phyloP scores from a whole-genome alignment of 2,888 invertebrate genomes.

The Metacarcinus magister region DNA sequence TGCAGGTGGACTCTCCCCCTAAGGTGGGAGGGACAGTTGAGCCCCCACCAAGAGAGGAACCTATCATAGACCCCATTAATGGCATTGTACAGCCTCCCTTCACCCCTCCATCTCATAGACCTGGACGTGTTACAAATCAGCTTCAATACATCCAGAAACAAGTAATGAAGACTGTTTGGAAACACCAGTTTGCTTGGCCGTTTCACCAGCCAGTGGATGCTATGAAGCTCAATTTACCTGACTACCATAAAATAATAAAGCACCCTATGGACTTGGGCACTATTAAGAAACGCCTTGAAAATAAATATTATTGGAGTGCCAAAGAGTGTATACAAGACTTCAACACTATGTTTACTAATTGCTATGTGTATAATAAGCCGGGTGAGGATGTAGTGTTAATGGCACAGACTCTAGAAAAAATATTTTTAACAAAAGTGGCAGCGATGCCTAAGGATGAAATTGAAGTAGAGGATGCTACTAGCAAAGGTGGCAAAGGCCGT shows the following conservation, averaged over 20 bases:
- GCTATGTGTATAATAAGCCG: constrained; percentile 98
- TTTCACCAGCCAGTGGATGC: constrained; percentile 99
- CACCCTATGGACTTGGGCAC: constrained; percentile 99
- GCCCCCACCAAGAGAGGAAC: constrained; percentile 82
- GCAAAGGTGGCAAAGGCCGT: constrained; percentile 86
- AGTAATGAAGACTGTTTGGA: constrained; percentile 98
- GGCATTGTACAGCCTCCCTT: constrained; percentile 91
- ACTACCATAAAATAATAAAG: constrained; percentile 98
- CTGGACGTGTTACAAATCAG: constrained; percentile 97
- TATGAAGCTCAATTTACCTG: constrained; percentile 96
- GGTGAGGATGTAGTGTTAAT: constrained; percentile 99
- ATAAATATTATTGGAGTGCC: constrained; percentile 96
- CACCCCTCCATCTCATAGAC: constrained; percentile 92
- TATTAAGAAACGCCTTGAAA: constrained; percentile 97
- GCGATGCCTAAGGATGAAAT: constrained; percentile 98
- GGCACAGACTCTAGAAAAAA: constrained; percentile 97
- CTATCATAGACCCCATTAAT: constrained; percentile 79
- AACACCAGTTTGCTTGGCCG: constrained; percentile 99
- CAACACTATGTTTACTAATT: constrained; percentile 98
- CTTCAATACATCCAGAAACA: constrained; percentile 96
- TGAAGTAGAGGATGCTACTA: constrained; percentile 90
- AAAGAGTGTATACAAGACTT: constrained; percentile 98
- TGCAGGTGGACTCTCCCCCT: constrained; percentile 82
- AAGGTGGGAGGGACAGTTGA: constrained; percentile 79
- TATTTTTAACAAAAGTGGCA: constrained; percentile 94